phyloP scores from a whole-genome alignment of 2,888 invertebrate species.

The Choreutis nemorana region DNA sequence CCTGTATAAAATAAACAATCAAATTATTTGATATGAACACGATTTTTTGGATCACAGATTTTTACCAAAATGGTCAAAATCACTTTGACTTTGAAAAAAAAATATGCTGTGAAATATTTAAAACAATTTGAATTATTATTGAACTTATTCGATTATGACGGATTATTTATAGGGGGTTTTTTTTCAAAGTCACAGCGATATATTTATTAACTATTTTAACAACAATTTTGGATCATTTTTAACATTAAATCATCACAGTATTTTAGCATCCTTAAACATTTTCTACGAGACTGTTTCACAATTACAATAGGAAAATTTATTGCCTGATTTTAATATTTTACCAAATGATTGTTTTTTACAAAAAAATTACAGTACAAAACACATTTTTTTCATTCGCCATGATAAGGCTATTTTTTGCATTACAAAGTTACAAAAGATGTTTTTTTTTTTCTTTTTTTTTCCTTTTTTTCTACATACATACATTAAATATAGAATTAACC shows the following conservation, averaged over 20 bases:
- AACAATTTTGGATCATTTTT: slow-evolving; percentile 14
- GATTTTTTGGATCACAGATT: slow-evolving; percentile 31
- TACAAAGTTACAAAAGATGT: no score
- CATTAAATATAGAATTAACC: slow-evolving; percentile 5
- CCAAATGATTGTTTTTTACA: no score
- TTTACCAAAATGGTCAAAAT: slow-evolving; percentile 16
- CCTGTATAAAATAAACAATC: no score
- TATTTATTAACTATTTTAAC: slow-evolving; percentile 16
- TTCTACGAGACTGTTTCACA: not conserved
- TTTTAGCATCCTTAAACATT: slow-evolving; percentile 10
- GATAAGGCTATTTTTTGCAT: no score
- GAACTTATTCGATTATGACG: no score
- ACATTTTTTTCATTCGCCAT: no score
- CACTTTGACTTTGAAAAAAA: slow-evolving; percentile 14
- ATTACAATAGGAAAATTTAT: slow-evolving; percentile 5
- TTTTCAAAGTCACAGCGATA: slow-evolving; percentile 8
- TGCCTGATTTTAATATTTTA: no score
- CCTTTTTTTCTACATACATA: slow-evolving; percentile 4
- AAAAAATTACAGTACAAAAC: no score
- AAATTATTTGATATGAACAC: slow-evolving; percentile 32
- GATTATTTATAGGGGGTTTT: no score
- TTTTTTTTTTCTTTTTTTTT: slow-evolving; percentile 5
- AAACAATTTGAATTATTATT: slow-evolving; percentile 3
- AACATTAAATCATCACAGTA: slow-evolving; percentile 17
- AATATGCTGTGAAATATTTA: not conserved